Base-by-base conservation (phyloP, 2,888 invertebrate genomes). In the Hydriomena furcata region DNA sequence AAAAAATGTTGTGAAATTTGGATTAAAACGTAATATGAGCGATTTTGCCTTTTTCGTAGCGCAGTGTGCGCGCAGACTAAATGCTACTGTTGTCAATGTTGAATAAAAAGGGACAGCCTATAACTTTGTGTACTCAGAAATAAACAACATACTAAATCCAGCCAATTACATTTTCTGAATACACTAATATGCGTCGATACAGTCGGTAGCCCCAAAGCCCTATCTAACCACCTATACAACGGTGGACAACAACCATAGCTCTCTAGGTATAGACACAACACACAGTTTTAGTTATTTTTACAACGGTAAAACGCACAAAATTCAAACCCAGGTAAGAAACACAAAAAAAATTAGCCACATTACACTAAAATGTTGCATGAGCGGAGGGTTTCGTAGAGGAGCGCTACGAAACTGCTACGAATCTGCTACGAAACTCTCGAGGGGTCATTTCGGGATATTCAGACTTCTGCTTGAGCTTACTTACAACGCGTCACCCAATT, bases 281-380 rank as follows among this genome's bases (percentile, higher is more conserved):
- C 86, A 90, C 86, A 89, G 78, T 82, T 87, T 87, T 83, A 87
- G 88, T 88, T 81, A 61, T 83, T 74, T 61, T 59, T 61, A 76
- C 77, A 76, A 88, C 84, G 82, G 84, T 83, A 88, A 61, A 90
- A 89, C 85, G 86, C 89, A 88, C 86, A 89, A 87, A 88, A 87
- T 81, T 76, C 84, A 89, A 88, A 88, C 84, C 85, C 86, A 89
- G 83, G 79, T 86, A 83, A 87, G 73, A 72, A 73, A 85, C 84
- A 84, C 84, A 83, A 82, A 72, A 70, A 70, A 58, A 64, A 73
- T 88, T 89, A 90, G 89, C 89, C 89, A 89, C 89, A 61, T 79
- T 84, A 88, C 85, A 88, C 88, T 90, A 89, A 74, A 73, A 86
- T 76, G 79, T 77, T 79, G 79, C 79, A 77, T 89, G 83, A 68